Evolutionary conservation across 1,140 invertebrate species (phyloP).

Genomic region (Drosophila parvula): DNA sequence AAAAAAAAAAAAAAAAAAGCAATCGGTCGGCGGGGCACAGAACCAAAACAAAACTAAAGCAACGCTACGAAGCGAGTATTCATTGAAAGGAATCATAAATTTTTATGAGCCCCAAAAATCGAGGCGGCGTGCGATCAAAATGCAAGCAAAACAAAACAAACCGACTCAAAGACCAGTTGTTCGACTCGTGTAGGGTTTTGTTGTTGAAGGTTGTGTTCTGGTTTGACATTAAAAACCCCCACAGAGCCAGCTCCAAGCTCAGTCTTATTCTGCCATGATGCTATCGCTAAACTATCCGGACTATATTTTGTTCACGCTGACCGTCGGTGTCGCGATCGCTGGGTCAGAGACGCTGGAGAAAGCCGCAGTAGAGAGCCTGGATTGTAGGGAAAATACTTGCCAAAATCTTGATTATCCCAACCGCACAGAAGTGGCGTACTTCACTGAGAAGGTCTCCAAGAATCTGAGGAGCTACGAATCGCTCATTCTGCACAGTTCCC

Average conservation of each 20-base stretch:
- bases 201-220: slow-evolving; percentile 27
- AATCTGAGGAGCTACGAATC: slow-evolving; percentile 24
- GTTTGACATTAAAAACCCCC: slow-evolving; percentile 50
- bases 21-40: slow-evolving; percentile 7
- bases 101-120: slow-evolving; percentile 47
- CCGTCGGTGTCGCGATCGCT: slow-evolving; percentile 15
- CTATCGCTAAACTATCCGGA: slow-evolving; percentile 39
- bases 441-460: slow-evolving; percentile 13
- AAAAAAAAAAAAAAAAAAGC: not conserved
- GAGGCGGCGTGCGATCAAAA: slow-evolving; percentile 29
- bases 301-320: slow-evolving; percentile 22
- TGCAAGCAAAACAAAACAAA: slow-evolving; percentile 30
- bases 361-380: slow-evolving; percentile 31
- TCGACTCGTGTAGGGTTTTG: slow-evolving; percentile 25
- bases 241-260: slow-evolving; percentile 36
- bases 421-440: slow-evolving; percentile 49
- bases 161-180: slow-evolving; percentile 44
- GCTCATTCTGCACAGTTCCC: slow-evolving; percentile 52
- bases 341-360: slow-evolving; percentile 10
- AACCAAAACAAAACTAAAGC: slow-evolving; percentile 6
- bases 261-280: slow-evolving; percentile 47
- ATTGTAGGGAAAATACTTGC: slow-evolving; percentile 57
- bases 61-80: slow-evolving; percentile 36
- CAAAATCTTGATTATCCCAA: slow-evolving; percentile 30
- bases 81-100: slow-evolving; percentile 50